Evolutionary conservation across 2,113 vertebrate species (phyloP), one percentile per base, ranked within the genome.

Genomic region (Choloepus hoffmanni): DNA sequence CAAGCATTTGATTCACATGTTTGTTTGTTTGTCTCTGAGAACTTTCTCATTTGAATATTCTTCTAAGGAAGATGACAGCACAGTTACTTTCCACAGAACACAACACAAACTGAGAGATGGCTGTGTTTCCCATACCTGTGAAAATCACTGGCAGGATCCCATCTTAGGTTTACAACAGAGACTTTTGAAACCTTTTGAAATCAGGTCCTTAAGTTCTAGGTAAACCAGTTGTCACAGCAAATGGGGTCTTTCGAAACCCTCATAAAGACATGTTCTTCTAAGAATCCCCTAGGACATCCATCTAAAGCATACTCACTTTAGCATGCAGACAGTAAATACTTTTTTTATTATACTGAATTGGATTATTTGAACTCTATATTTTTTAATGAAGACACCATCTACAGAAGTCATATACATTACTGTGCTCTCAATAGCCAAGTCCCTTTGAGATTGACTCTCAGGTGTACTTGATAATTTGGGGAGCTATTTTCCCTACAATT

Each of bases 371-470:
- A 26, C 40, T 76, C 43, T 81, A 23, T 36, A n/a, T 82, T 70
- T 58, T 81, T 92, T 88, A 97, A 88, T 60, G 82, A 94, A 90
- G 62, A 58, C 16, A 73, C 6, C 40, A 77, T 40, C 26, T 62
- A 33, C 50, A 70, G 30, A 43, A 95, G 77, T 55, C 60, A 97
- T 73, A 85, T 82, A 89, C 89, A 77, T 90, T 53, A 90, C 23
- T 55, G 3, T 77, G 24, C 50, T 95, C 78, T 79, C 70, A 89
- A 89, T 79, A 90, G 90, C 33, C 53, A 72, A 90, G 13, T 85
- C 81, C 43, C 40, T 87, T 86, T 89, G 40, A 89, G 11, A 89
- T 4, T 81, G 45, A 92, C 72, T 58, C 53, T 86, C 70, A 55
- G 82, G 33, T 21, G 26, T 24, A 77, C 70, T 78, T 73, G 90